A percentile compares a stretch with the other conserved stretches of the same genome.
Conservation (phyloP, 2,888 invertebrate species). For the Macrophya annulata region DNA sequence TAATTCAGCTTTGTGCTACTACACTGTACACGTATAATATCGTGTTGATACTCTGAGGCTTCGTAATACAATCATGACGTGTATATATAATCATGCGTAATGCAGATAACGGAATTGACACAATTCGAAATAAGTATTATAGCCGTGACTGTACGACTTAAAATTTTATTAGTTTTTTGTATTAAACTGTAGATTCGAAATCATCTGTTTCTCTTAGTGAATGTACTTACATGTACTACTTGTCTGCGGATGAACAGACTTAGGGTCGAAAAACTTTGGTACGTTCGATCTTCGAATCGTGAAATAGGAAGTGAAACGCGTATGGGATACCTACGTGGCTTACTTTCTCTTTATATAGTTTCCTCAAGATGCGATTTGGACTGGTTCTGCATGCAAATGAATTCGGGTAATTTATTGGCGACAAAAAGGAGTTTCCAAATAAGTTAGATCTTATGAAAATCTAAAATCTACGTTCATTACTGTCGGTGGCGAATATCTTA, state of each 20-base stretch:
- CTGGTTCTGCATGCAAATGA: background rate
- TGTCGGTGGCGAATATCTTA: background rate
- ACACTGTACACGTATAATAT: background rate
- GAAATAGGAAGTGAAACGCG: background rate
- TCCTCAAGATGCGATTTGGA: background rate
- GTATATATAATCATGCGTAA: background rate
- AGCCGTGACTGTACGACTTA: background rate
- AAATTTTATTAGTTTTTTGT: background rate
- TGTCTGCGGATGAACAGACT: background rate
- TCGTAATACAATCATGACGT: background rate
- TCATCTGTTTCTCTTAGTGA: background rate
- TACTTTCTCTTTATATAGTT: slow-evolving; percentile 8
- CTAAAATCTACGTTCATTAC: background rate
- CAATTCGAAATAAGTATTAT: background rate
- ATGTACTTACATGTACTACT: background rate
- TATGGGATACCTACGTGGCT: background rate
- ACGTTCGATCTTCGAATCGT: background rate
- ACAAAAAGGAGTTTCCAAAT: background rate
- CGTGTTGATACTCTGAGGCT: background rate
- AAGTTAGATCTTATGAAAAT: background rate
- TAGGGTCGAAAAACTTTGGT: background rate
- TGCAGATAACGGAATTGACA: background rate
- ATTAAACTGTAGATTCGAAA: background rate
- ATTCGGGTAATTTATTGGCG: background rate
- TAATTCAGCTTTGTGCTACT: background rate